Base-by-base conservation (phyloP, 2,797 vertebrate species). In the Serranus cabrilla region DNA sequence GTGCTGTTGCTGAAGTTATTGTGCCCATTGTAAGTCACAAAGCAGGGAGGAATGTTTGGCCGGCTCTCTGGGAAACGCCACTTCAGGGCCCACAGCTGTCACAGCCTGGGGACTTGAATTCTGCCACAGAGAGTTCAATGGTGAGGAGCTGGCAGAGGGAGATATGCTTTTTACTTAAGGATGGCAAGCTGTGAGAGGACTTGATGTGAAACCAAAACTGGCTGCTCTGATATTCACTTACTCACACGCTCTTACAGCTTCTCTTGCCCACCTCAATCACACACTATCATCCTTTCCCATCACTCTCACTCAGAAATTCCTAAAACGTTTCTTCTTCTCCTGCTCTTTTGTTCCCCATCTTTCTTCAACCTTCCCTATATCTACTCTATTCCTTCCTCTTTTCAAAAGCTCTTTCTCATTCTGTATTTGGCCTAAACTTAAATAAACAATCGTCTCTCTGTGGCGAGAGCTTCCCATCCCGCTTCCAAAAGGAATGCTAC, bases 371-470 rank as follows among this genome's bases (percentile, higher is more conserved):
- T 18, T 65, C 69, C 56, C 49, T 21, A 51, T 42, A 68, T 77
- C 58, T 72, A 54, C 50, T 60, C 52, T 66, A 34, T 34, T 72
- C 73, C 70, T 47, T 59, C 55, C 63, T 76, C 62, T 25, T 75
- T 80, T 76, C 59, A 65, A 62, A 78, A 65, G 75, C 79, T 71
- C 56, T 5, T 17, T 92, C 94, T 92, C 94, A 73, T 91, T 94
- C 93, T 90, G 54, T 50, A 89, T 92, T 86, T 89, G 91, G 92
- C 84, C 88, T 83, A 85, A 95, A 93, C 94, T 94, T 96, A 95
- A 96, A 96, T 96, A 96, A 96, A 97, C 96, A 97, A 97, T 96
- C 85, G 80, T 80, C 82, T 91, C 95, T 96, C 96, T 97, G 96
- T 97, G 94, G 91, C 80, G 87, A 78, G 88, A 79, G 86, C 82